Evolutionary conservation across 1,140 invertebrate genomes (phyloP).

Genomic region (Pogonomyrmex californicus): DNA sequence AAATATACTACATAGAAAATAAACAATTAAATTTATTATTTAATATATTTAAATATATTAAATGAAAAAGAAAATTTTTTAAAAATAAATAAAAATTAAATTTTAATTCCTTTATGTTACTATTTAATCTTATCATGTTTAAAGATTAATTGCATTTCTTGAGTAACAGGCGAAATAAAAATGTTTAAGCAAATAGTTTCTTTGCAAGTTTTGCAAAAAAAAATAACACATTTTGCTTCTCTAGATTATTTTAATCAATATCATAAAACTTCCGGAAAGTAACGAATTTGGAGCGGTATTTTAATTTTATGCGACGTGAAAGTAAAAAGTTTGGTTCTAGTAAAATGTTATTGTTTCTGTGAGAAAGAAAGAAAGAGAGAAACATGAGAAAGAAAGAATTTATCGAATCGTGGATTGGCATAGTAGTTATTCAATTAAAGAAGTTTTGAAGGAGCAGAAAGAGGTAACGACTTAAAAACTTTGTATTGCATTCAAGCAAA

Average conservation of each 20-base stretch:
- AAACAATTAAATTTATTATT: neutral
- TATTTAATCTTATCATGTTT: neutral
- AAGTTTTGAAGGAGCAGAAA: constrained; percentile 39
- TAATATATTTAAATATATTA: neutral
- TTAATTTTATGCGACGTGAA: constrained; percentile 47
- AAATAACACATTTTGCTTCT: constrained; percentile 26
- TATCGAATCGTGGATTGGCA: constrained; percentile 33
- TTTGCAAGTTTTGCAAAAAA: neutral
- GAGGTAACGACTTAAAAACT: constrained; percentile 32
- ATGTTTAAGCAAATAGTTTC: constrained; percentile 10
- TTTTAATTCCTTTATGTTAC: neutral
- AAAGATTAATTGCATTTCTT: neutral
- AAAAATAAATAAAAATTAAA: neutral
- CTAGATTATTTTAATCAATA: constrained; percentile 45
- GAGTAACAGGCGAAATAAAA: neutral
- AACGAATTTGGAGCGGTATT: constrained; percentile 28
- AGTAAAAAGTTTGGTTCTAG: constrained; percentile 50
- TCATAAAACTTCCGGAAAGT: constrained; percentile 28
- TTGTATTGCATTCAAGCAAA: constrained; percentile 26
- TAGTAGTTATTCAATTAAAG: constrained; percentile 54
- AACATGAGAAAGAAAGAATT: constrained; percentile 2
- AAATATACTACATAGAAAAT: neutral
- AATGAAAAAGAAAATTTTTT: neutral
- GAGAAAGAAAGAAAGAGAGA: neutral
- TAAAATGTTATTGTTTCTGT: constrained; percentile 44